A percentile compares a stretch with the other conserved stretches of the same genome.
Evolutionary conservation across 2,797 vertebrate species (phyloP).

Genomic region (Distichodus sexfasciatus): DNA sequence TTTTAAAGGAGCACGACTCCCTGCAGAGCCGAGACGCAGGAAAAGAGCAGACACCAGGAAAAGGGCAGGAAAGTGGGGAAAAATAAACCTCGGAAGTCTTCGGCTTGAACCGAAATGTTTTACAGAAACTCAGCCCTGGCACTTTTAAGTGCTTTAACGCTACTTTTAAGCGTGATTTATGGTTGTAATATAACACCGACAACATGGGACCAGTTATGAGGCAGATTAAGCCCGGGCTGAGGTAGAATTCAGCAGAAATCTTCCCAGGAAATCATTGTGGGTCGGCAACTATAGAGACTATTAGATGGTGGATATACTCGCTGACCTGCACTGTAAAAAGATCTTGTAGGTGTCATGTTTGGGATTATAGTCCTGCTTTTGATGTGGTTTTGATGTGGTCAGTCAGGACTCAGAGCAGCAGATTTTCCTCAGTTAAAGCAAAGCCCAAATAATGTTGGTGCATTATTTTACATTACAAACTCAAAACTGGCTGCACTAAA

Average conservation of each 20-base stretch:
- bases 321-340: too few relatives aligned
- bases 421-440: too few relatives aligned
- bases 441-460: too few relatives aligned
- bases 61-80: background rate
- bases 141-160: background rate
- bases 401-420: too few relatives aligned
- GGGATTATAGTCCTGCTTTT: too few relatives aligned
- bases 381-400: too few relatives aligned
- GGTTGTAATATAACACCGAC: background rate
- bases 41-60: constrained; percentile 21
- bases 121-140: background rate
- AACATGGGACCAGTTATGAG: background rate
- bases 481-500: too few relatives aligned
- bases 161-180: background rate
- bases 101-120: background rate
- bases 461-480: too few relatives aligned
- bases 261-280: too few relatives aligned
- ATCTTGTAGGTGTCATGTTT: too few relatives aligned
- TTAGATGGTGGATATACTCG: too few relatives aligned
- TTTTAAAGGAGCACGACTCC: constrained; percentile 21
- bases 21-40: constrained; percentile 24
- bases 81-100: background rate
- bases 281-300: too few relatives aligned
- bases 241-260: background rate
- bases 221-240: background rate